Evolutionary conservation across 2,113 vertebrate species (phyloP), one percentile per base, ranked within the genome.

Genomic region (Notarius quadriscutis): DNA sequence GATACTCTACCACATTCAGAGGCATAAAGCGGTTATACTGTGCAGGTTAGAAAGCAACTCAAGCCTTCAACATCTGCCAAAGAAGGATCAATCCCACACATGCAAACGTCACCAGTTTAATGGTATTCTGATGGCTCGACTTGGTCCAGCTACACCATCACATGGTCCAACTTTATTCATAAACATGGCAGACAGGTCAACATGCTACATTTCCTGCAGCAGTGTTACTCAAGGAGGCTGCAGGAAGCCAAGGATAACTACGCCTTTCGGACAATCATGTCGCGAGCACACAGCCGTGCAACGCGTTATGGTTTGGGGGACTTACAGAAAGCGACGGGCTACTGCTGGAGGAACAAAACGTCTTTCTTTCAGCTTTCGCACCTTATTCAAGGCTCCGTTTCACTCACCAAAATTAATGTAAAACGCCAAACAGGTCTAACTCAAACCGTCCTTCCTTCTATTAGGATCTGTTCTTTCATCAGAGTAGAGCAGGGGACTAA

Each of bases 211-310:
- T 81, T 30, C 84, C 67, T 69, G 75, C 84, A 90, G 25, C 41
- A 50, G 5, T 71, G 83, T 90, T 86, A 90, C 84, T 78, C 41
- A 41, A 41, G 41, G 41, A 63, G 41, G 65, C 11, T 0, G 7
- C 34, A 30, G 75, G 55, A 80, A 86, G 41, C 81, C 57, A 22
- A 48, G 63, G 58, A 72, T 74, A 25, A 55, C 55, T 48, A 41
- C 71, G 84, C 82, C 80, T 27, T 34, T 72, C 74, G 63, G 69
- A 81, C 83, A 72, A 87, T 84, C 92, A 89, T n/a, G 58, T 89
- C 94, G 93, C 88, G 77, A 92, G 92, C 94, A 95, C 91, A 88
- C 93, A 94, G 94, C 94, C 93, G 91, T 96, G 94, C 94, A 95
- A 91, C 93, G 93, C 94, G 92, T 90, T 92, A 87, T 88, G 89